Evolutionary conservation across 1,140 invertebrate genomes (phyloP).

Genomic region (Ditylenchus dipsaci): DNA sequence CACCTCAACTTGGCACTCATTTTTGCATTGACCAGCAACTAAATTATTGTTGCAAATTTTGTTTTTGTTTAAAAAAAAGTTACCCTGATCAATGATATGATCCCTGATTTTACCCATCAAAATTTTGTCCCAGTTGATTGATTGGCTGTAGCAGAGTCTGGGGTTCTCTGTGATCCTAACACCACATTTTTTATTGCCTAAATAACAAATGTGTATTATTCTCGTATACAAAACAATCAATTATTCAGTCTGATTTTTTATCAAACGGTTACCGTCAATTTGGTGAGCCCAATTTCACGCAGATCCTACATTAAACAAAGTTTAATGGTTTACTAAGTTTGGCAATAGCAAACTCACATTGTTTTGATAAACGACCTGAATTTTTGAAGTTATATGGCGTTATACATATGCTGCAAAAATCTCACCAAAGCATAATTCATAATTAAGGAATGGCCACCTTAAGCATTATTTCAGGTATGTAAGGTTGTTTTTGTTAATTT

Average conservation of each 20-base stretch:
- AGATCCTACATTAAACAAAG: constrained; percentile 68
- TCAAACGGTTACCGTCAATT: constrained; percentile 63
- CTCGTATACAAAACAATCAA: no score
- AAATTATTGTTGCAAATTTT: constrained; percentile 42
- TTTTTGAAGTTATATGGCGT: no score
- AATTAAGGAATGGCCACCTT: constrained; percentile 71
- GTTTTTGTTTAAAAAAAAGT: constrained; percentile 37
- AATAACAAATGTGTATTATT: no score
- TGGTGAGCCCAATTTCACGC: constrained; percentile 75
- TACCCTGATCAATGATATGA: constrained; percentile 41
- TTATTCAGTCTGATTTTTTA: no score
- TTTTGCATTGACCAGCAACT: constrained; percentile 57
- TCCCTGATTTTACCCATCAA: constrained; percentile 57
- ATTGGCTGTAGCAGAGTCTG: constrained; percentile 79
- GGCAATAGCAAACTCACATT: no score
- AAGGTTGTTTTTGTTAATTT: no score
- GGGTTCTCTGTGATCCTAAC: constrained; percentile 83
- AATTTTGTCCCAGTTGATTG: constrained; percentile 73
- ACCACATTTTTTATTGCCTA: constrained; percentile 70
- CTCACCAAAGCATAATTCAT: constrained; percentile 79
- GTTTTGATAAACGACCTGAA: no score
- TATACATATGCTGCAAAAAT: no score
- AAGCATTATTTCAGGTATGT: constrained; percentile 70
- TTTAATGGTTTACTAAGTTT: no score
- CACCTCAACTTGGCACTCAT: constrained; percentile 30